A percentile compares a stretch with the other conserved stretches of the same genome.
Evolutionary conservation across 2,113 vertebrate species (phyloP).

Genomic region (Pongo pygmaeus): DNA sequence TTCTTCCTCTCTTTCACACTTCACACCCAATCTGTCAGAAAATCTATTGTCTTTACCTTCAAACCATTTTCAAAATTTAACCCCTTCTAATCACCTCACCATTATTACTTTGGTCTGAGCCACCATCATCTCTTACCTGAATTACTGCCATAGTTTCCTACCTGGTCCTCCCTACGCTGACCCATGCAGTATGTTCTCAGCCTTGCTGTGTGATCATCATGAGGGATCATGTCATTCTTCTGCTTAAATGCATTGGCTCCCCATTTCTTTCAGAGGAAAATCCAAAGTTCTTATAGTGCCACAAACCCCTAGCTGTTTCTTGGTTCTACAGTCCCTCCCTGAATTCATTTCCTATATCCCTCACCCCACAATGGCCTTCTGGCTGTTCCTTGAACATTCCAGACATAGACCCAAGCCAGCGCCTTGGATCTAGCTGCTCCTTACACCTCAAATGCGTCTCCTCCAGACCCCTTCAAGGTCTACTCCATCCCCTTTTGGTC

Average conservation of each 20-base stretch:
- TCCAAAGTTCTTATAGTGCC: neutral
- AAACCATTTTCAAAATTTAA: neutral
- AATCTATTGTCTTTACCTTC: neutral
- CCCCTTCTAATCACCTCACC: neutral
- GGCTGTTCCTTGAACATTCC: neutral
- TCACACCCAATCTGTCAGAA: neutral
- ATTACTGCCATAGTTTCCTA: neutral
- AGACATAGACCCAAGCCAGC: neutral
- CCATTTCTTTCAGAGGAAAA: neutral
- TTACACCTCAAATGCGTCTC: neutral
- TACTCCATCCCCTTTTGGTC: neutral
- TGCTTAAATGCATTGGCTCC: neutral
- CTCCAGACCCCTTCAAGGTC: neutral
- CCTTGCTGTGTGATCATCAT: neutral
- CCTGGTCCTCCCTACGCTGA: too few species aligned
- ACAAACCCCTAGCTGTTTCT: neutral
- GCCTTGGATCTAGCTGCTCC: neutral
- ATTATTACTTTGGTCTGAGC: neutral
- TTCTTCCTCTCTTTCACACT: neutral
- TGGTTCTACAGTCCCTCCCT: neutral
- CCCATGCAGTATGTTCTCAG: neutral
- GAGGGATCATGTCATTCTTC: neutral
- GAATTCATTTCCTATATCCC: neutral
- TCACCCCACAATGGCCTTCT: neutral
- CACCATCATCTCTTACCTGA: neutral